These are phyloP conservation scores for Troides aeacus DNA, from an alignment of 2,888 invertebrate species.

Conservation along the genomic window DNA sequence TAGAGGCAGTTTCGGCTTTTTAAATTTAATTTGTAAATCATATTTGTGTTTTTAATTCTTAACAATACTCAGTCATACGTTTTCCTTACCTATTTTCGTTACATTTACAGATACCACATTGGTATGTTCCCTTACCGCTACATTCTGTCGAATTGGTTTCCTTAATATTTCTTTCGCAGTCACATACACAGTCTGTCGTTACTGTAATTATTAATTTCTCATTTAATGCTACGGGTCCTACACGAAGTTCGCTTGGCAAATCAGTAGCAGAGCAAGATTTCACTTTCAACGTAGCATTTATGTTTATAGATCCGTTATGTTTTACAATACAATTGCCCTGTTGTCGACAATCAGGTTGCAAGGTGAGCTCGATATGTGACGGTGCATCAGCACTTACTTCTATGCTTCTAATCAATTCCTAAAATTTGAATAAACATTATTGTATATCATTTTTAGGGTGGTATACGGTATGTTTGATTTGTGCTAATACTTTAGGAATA, in stretches of 20 bases:
- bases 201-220: constrained; percentile 84
- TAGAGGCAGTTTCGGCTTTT: too few relatives aligned
- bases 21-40: background rate
- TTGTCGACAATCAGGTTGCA: constrained; percentile 47
- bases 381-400: constrained; percentile 39
- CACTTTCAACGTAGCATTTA: constrained; percentile 46
- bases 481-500: background rate
- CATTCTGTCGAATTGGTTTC: constrained; percentile 61
- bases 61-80: background rate
- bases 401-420: constrained; percentile 44
- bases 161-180: constrained; percentile 80
- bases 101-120: constrained; percentile 85
- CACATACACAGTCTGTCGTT: constrained; percentile 86
- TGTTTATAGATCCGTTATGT: constrained; percentile 39
- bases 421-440: constrained; percentile 34
- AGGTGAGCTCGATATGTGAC: constrained; percentile 40
- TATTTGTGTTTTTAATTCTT: background rate
- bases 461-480: background rate
- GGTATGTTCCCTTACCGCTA: constrained; percentile 65
- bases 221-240: constrained; percentile 81
- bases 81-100: constrained; percentile 49
- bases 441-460: background rate
- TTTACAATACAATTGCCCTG: constrained; percentile 41
- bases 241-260: constrained; percentile 31
- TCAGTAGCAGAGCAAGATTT: constrained; percentile 41